These are phyloP conservation scores for Halocynthia aurantium DNA, from an alignment of 23 tunicate species.

Conservation along the genomic window DNA sequence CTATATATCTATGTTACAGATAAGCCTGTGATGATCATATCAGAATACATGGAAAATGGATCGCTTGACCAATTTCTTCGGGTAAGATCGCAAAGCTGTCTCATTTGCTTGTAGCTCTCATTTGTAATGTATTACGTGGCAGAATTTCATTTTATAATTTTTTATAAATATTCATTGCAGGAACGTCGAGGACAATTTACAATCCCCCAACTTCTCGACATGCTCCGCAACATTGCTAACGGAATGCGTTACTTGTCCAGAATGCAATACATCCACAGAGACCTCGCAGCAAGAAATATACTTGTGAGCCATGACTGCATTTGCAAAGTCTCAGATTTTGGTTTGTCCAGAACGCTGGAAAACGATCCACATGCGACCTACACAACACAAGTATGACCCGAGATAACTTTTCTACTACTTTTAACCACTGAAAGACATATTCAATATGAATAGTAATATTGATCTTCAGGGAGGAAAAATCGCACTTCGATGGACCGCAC, in stretches of 20 bases:
- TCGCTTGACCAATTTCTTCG: constrained; percentile 69
- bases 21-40: constrained; percentile 60
- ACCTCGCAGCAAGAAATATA: constrained; percentile 95
- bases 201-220: constrained; percentile 38
- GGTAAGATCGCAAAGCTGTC: constrained; percentile 20
- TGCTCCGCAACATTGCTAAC: constrained; percentile 72
- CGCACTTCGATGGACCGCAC: constrained; percentile 99
- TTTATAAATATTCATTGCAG: constrained; percentile 16
- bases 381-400: constrained; percentile 73
- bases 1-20: constrained; percentile 29
- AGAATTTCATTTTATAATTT: not conserved
- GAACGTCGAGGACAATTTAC: constrained; percentile 27
- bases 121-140: not conserved
- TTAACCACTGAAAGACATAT: too few species aligned
- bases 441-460: too few species aligned
- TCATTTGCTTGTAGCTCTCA: not conserved
- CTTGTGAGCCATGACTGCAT: constrained; percentile 66
- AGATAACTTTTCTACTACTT: not conserved
- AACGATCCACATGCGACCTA: constrained; percentile 92
- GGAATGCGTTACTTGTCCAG: constrained; percentile 84
- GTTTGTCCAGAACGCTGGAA: constrained; percentile 77
- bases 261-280: constrained; percentile 86
- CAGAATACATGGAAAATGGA: constrained; percentile 89
- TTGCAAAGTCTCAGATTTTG: constrained; percentile 96
- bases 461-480: constrained; percentile 91